A percentile compares a stretch with the other conserved stretches of the same genome.
Evolutionary conservation across 2,113 vertebrate genomes (phyloP).

Genomic region (Dasyurus viverrinus): DNA sequence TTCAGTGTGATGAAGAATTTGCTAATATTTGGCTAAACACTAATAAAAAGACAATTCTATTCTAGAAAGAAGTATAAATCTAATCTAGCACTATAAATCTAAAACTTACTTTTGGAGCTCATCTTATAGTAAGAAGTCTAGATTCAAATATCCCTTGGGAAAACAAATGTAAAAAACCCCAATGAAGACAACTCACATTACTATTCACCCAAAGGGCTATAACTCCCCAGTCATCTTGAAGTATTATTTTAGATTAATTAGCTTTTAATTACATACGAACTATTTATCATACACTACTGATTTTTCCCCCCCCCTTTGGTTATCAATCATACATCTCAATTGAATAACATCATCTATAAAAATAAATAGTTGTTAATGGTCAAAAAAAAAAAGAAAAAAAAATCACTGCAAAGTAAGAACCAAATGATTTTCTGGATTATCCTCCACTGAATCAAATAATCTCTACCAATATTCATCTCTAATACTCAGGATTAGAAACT

Average conservation of each 20-base stretch:
- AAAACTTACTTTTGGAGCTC: background rate
- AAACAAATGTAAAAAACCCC: no score
- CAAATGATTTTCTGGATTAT: constrained; percentile 21
- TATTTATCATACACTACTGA: background rate
- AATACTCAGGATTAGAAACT: background rate
- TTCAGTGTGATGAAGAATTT: background rate
- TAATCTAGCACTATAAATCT: background rate
- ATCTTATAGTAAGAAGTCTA: background rate
- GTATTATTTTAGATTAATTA: background rate
- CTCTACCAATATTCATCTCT: background rate
- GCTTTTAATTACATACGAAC: background rate
- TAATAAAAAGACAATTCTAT: background rate
- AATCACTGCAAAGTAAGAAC: background rate
- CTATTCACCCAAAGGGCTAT: background rate
- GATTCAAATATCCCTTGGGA: background rate
- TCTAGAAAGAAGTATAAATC: background rate
- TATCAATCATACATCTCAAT: background rate
- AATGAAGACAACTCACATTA: background rate
- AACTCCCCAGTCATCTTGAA: constrained; percentile 14
- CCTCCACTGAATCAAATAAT: constrained; percentile 20
- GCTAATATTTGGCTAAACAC: background rate
- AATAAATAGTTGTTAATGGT: background rate
- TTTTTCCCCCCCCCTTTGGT: background rate
- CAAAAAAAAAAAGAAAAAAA: background rate
- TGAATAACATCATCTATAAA: background rate